Evolutionary conservation across 2,888 invertebrate genomes (phyloP), one percentile per base, ranked within the genome.

Genomic region (Meteorus colon): DNA sequence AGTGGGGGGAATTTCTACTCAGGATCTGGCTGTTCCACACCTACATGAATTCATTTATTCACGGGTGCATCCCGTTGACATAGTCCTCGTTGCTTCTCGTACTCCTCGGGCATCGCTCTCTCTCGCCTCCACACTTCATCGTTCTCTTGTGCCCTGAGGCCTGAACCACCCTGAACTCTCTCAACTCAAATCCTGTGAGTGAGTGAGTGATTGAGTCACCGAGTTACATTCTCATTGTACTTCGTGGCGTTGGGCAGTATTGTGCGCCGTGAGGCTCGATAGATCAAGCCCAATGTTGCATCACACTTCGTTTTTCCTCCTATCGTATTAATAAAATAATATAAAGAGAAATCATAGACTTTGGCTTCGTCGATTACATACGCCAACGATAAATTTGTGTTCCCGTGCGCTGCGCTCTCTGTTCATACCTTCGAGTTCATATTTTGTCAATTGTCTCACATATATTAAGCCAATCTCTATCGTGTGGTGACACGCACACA

Each of bases 401-500:
- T 19, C 48, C 48, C 63, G 5, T 60, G 12, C 4, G 14, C 4
- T 72, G 16, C 62, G 4, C 48, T 45, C 63, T 29, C 8, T n/a
- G n/a, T 6, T n/a, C 16, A 2, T n/a, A n/a, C 16, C 16, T 16
- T 5, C 1, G 48, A 6, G 1, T 48, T n/a, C 3, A 5, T 48
- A n/a, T n/a, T 48, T 48, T 5, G 48, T 16, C 4, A n/a, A 16
- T 48, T 48, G 48, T 48, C n/a, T 48, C n/a, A 0, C n/a, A 48
- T 48, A 14, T 45, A 10, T 24, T 24, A 48, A 62, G 63, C 71
- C 27, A 45, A 34, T 65, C 48, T 48, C 1, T 51, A 31, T 65
- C 19, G 65, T 67, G 24, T 29, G 59, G 12, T 31, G 5, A 65
- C 69, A 69, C 45, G 59, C 59, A 73, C 67, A 66, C 77, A 24